Conservation (phyloP, 2,113 vertebrate genomes). For the Anguilla rostrata region DNA sequence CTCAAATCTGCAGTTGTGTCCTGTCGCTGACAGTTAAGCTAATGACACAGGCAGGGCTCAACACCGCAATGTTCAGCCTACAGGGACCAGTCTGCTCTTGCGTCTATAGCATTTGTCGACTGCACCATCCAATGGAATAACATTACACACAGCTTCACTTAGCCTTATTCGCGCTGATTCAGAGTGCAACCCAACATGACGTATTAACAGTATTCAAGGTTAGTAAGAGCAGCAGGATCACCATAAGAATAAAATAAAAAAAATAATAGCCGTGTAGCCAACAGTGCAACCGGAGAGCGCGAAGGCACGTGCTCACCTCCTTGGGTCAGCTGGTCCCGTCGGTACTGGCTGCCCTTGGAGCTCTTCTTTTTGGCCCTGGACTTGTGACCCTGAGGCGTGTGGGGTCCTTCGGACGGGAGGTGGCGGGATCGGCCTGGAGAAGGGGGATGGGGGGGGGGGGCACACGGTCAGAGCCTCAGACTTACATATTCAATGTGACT, state of each 20-base stretch:
- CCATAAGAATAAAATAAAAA: no score
- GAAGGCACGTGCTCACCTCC: constrained; percentile 71
- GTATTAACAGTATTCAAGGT: no score
- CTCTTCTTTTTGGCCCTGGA: constrained; percentile 77
- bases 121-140: not conserved
- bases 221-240: no score
- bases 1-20: not conserved
- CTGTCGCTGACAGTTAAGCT: not conserved
- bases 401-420: constrained; percentile 60
- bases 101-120: not conserved
- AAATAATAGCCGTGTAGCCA: no score
- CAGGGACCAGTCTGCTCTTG: not conserved
- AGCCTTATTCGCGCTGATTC: not conserved
- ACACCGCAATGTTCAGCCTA: not conserved
- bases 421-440: constrained; percentile 66
- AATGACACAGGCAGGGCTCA: not conserved
- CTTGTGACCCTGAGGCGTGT: constrained; percentile 68
- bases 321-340: constrained; percentile 71
- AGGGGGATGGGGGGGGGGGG: not conserved
- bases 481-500: not conserved
- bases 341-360: constrained; percentile 77
- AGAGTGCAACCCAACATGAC: not conserved
- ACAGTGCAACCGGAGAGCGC: no score
- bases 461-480: not conserved
- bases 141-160: not conserved